Evolutionary conservation across 2,888 invertebrate species (phyloP).

Genomic region (Clusia tigrina): DNA sequence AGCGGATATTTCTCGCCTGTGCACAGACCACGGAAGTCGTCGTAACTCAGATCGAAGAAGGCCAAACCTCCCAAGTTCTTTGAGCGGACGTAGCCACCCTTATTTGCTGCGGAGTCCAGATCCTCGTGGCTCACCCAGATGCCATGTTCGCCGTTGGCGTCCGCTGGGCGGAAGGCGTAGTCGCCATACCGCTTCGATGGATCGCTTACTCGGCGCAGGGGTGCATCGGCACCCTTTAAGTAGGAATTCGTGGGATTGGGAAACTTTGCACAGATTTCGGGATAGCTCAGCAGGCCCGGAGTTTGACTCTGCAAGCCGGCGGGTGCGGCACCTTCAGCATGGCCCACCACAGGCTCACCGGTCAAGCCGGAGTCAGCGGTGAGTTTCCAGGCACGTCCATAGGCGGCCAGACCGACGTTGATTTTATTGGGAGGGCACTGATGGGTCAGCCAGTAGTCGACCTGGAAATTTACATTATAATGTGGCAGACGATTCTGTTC

Average conservation of each 20-base stretch:
- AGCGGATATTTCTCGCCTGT: conserved; percentile 82
- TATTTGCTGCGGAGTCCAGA: conserved; percentile 80
- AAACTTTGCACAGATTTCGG: conserved; percentile 79
- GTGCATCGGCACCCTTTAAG: conserved; percentile 71
- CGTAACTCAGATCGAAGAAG: conserved; percentile 77
- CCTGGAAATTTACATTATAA: conserved; percentile 73
- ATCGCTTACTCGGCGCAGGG: conserved; percentile 76
- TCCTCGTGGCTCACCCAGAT: conserved; percentile 86
- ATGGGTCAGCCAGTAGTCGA: conserved; percentile 70
- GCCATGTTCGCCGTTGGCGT: conserved; percentile 74
- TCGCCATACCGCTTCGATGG: conserved; percentile 80
- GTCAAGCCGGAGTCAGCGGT: conserved; percentile 77
- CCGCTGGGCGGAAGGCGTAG: conserved; percentile 78
- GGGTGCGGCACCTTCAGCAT: conserved; percentile 74
- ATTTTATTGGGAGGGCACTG: conserved; percentile 73
- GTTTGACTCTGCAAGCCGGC: conserved; percentile 76
- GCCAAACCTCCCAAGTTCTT: conserved; percentile 82
- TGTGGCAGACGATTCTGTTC: conserved; percentile 70
- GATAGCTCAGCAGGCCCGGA: conserved; percentile 77
- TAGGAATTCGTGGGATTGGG: conserved; percentile 70
- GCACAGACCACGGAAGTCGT: conserved; percentile 84
- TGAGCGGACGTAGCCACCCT: conserved; percentile 75
- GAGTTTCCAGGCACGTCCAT: conserved; percentile 81
- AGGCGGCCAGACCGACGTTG: conserved; percentile 75
- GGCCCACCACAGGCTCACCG: conserved; percentile 77